Conservation (phyloP, 2,113 vertebrate species). For the Fregata magnificens region DNA sequence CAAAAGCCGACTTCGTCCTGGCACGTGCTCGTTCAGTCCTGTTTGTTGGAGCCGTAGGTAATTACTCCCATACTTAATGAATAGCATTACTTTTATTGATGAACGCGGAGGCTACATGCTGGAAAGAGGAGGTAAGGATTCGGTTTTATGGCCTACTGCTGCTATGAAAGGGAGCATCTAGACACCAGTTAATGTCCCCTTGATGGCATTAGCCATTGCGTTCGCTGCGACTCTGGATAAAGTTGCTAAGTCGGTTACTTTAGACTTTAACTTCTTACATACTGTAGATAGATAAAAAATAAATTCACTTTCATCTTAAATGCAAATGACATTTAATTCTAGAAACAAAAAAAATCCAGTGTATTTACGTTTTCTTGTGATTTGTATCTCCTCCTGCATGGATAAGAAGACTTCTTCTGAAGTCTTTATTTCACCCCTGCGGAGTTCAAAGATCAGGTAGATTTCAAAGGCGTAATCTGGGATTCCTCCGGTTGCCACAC, state of each 20-base stretch:
- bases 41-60: conserved; percentile 26
- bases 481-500: neutral
- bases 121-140: conserved; percentile 58
- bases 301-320: conserved; percentile 40
- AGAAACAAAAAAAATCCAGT: neutral
- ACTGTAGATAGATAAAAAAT: conserved; percentile 32
- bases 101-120: conserved; percentile 25
- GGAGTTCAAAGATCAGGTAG: neutral
- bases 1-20: neutral
- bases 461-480: neutral
- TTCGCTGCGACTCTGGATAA: conserved; percentile 49
- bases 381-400: neutral
- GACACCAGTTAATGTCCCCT: conserved; percentile 58
- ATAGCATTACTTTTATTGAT: conserved; percentile 47
- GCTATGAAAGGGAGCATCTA: conserved; percentile 49
- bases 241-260: conserved; percentile 57
- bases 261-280: conserved; percentile 50
- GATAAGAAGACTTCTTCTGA: neutral
- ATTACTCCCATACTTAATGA: conserved; percentile 62
- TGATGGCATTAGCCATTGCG: conserved; percentile 62
- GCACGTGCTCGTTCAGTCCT: neutral
- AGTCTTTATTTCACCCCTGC: conserved; percentile 7
- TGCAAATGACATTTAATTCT: conserved; percentile 44
- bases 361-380: conserved; percentile 24
- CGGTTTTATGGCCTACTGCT: conserved; percentile 55